phyloP scores from a whole-genome alignment of 2,888 invertebrate species.

The Nephrotoma guestfalica region DNA sequence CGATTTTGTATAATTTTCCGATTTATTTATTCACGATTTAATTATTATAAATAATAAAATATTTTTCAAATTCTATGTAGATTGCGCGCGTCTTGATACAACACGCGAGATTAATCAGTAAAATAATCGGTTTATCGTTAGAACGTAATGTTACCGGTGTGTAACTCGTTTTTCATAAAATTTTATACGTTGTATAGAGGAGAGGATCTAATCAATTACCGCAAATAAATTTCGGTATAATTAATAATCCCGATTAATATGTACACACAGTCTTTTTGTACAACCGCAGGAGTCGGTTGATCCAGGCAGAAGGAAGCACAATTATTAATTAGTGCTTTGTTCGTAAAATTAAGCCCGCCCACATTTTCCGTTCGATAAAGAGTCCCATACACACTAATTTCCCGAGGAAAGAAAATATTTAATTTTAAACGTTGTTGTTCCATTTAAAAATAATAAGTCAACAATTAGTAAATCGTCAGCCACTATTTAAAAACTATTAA shows the following conservation, averaged over 20 bases:
- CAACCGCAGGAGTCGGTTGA: not conserved
- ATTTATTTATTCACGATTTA: not conserved
- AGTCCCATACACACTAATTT: not conserved
- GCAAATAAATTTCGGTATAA: not conserved
- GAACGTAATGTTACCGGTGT: not conserved
- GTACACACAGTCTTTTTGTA: not conserved
- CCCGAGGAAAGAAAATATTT: not conserved
- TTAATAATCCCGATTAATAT: not conserved
- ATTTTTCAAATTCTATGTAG: not conserved
- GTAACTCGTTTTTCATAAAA: not conserved
- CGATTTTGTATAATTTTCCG: not conserved
- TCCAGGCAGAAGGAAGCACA: not conserved
- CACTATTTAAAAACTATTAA: not conserved
- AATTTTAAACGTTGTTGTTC: not conserved
- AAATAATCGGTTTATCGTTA: too few relatives aligned
- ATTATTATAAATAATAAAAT: not conserved
- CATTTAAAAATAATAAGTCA: not conserved
- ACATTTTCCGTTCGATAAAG: not conserved
- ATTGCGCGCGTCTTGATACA: not conserved
- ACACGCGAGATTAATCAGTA: not conserved
- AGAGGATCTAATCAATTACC: not conserved
- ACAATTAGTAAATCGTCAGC: not conserved
- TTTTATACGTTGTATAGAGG: too few relatives aligned
- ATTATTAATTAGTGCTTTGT: too few relatives aligned
- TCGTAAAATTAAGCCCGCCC: not conserved